These are phyloP conservation scores for Lepidothrix coronata DNA, from an alignment of 2,113 vertebrate species.

Conservation along the genomic window DNA sequence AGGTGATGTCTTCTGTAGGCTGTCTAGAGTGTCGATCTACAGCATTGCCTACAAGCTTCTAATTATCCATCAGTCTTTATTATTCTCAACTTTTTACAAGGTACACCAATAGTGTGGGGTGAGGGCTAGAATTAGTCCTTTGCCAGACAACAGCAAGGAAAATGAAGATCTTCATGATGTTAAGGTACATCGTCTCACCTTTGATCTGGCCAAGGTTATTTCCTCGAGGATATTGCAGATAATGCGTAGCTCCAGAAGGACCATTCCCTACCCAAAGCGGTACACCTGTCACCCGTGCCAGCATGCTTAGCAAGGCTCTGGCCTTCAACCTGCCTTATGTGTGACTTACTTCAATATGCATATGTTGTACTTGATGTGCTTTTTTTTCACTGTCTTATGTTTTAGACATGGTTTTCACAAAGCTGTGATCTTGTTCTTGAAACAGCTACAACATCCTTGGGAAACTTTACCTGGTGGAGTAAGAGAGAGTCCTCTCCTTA, in stretches of 20 bases:
- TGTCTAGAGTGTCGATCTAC: not conserved
- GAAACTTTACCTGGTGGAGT: not conserved
- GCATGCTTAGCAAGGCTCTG: not conserved
- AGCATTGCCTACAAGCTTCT: not conserved
- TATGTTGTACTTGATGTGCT: not conserved
- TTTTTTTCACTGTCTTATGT: not conserved
- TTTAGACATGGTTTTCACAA: not conserved
- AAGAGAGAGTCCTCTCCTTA: not conserved
- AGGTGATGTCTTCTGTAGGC: not conserved
- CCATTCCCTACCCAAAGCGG: not conserved
- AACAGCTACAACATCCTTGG: not conserved
- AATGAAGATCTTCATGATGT: not conserved
- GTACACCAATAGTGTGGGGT: not conserved
- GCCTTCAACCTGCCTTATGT: not conserved
- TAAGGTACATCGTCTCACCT: not conserved
- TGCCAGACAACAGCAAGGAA: not conserved
- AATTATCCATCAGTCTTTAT: not conserved
- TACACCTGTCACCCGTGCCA: not conserved
- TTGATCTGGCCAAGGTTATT: not conserved
- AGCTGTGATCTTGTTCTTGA: not conserved
- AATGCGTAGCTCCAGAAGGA: not conserved
- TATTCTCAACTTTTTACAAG: not conserved
- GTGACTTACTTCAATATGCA: not conserved
- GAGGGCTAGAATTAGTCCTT: not conserved
- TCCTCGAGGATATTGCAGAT: not conserved